Conservation (phyloP, 2,797 vertebrate genomes). For the Picus viridis region DNA sequence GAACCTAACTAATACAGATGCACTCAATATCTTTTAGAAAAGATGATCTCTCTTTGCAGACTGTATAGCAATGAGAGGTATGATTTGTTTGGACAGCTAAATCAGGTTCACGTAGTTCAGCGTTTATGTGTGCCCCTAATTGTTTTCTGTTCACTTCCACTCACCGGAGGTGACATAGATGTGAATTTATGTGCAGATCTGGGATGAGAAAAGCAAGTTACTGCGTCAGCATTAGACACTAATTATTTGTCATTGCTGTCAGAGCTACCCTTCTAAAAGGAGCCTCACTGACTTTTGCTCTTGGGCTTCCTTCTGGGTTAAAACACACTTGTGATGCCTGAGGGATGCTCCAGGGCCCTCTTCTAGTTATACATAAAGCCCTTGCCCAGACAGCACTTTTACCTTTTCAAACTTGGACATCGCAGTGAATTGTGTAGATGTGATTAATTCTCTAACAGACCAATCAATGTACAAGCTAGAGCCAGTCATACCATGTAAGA, state of each 20-base stretch:
- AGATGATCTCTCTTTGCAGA: not conserved
- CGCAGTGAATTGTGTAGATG: not conserved
- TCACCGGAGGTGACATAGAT: not conserved
- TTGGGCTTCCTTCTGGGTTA: not conserved
- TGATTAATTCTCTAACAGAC: not conserved
- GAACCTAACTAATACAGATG: not conserved
- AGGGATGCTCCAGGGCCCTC: not conserved
- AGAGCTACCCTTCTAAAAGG: not conserved
- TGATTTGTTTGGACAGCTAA: not conserved
- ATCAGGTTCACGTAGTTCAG: not conserved
- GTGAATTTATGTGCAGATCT: not conserved
- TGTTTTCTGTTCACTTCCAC: not conserved
- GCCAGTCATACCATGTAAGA: not conserved
- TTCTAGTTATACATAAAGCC: not conserved
- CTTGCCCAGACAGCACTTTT: not conserved
- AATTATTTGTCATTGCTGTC: conserved; percentile 20
- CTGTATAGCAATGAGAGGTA: not conserved
- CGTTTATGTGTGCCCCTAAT: not conserved
- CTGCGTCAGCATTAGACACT: not conserved
- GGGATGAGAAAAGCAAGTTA: not conserved
- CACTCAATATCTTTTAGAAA: not conserved
- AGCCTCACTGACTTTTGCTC: not conserved
- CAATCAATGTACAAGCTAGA: not conserved
- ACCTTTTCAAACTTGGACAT: not conserved
- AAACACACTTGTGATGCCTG: not conserved